A percentile compares a stretch with the other conserved stretches of the same genome.
Evolutionary conservation across 2,113 vertebrate genomes (phyloP).

Genomic region (Cinclus cinclus): DNA sequence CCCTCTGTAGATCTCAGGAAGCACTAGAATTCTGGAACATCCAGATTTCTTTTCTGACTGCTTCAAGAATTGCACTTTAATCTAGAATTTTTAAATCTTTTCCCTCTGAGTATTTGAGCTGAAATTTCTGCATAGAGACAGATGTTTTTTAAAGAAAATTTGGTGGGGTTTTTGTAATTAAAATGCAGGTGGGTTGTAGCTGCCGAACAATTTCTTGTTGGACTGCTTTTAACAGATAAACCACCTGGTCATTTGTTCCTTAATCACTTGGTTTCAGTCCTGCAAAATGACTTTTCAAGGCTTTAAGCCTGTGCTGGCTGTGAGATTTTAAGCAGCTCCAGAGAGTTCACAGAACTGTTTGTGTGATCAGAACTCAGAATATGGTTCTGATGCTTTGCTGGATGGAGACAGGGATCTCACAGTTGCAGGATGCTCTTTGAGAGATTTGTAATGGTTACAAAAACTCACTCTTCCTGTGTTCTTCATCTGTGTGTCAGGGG

Average conservation of each 20-base stretch:
- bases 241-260: background rate
- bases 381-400: background rate
- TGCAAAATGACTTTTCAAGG: background rate
- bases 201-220: background rate
- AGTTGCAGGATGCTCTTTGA: background rate
- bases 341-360: background rate
- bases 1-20: background rate
- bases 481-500: conserved; percentile 63
- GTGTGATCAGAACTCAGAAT: background rate
- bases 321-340: background rate
- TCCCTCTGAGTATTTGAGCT: background rate
- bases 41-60: background rate
- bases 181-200: background rate
- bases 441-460: background rate
- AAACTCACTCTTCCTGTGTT: background rate
- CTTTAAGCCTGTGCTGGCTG: background rate
- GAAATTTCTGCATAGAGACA: background rate
- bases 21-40: background rate
- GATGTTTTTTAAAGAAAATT: too few relatives aligned
- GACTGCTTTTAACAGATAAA: background rate
- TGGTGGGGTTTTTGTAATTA: background rate
- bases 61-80: background rate
- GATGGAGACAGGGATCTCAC: background rate
- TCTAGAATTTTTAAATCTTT: background rate
- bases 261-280: background rate